These are phyloP conservation scores for Emydocephalus ijimae DNA, from an alignment of 2,113 vertebrate species.

Conservation along the genomic window DNA sequence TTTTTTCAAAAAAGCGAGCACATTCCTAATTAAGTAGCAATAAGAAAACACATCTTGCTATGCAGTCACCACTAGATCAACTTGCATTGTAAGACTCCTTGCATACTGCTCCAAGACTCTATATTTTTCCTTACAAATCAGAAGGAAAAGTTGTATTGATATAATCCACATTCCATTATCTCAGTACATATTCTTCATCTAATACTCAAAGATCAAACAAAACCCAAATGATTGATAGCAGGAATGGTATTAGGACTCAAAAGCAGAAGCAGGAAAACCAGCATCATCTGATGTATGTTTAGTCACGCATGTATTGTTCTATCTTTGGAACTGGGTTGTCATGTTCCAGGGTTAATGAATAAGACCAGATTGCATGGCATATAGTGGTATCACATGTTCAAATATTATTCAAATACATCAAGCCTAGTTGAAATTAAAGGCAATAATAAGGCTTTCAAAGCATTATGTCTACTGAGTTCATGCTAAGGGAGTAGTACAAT, in stretches of 20 bases:
- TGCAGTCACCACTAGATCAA: background rate
- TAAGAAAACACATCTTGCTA: background rate
- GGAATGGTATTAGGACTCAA: background rate
- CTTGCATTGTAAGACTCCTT: background rate
- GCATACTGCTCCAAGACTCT: background rate
- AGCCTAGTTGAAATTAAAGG: background rate
- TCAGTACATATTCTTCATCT: background rate
- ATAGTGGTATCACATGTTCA: background rate
- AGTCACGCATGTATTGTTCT: slow-evolving; percentile 22
- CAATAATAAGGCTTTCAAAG: background rate
- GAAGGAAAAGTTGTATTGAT: background rate
- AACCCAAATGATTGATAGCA: background rate
- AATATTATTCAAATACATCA: background rate
- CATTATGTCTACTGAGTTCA: background rate
- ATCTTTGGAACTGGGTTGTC: background rate
- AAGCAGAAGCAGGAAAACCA: background rate
- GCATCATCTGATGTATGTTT: background rate
- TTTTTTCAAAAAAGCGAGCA: background rate
- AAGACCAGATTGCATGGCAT: background rate
- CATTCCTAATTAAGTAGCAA: background rate
- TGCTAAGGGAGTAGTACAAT: background rate
- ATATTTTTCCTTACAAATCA: background rate
- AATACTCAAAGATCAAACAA: background rate
- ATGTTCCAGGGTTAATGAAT: background rate
- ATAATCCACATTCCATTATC: background rate